These are phyloP conservation scores for Julus scandinavius DNA, from an alignment of 2,888 invertebrate genomes.

Conservation along the genomic window DNA sequence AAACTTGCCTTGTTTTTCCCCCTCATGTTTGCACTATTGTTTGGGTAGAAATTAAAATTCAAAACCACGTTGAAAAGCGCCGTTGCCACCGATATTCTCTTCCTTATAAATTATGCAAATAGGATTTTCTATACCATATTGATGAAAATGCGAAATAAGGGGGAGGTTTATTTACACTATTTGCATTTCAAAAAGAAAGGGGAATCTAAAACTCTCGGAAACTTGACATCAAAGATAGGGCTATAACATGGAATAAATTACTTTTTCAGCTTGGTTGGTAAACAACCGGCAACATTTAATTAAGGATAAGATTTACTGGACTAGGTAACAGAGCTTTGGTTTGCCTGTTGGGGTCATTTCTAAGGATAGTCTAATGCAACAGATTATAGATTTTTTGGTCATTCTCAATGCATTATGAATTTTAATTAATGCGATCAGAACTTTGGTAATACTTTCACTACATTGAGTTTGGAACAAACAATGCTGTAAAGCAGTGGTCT, in stretches of 20 bases:
- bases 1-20: background rate
- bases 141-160: background rate
- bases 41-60: slow-evolving; percentile 12
- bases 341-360: too few species aligned
- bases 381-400: too few species aligned
- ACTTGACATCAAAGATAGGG: slow-evolving; percentile 4
- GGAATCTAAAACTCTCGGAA: background rate
- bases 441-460: too few species aligned
- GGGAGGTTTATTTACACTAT: slow-evolving; percentile 33
- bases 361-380: too few species aligned
- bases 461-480: too few species aligned
- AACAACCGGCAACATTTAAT: background rate
- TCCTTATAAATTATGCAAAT: slow-evolving; percentile 20
- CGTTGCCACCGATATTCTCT: slow-evolving; percentile 17
- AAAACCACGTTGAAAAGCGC: slow-evolving; percentile 22
- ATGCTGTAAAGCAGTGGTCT: too few species aligned
- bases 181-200: background rate
- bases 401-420: too few species aligned
- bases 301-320: too few species aligned
- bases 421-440: too few species aligned
- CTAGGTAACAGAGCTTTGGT: too few species aligned
- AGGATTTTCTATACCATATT: slow-evolving; percentile 33
- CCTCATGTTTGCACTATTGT: slow-evolving; percentile 7
- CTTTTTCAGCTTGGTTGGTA: background rate
- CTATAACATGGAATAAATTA: slow-evolving; percentile 27